These are phyloP conservation scores for Macroramphosus scolopax DNA, from an alignment of 2,797 vertebrate genomes.

Conservation along the genomic window DNA sequence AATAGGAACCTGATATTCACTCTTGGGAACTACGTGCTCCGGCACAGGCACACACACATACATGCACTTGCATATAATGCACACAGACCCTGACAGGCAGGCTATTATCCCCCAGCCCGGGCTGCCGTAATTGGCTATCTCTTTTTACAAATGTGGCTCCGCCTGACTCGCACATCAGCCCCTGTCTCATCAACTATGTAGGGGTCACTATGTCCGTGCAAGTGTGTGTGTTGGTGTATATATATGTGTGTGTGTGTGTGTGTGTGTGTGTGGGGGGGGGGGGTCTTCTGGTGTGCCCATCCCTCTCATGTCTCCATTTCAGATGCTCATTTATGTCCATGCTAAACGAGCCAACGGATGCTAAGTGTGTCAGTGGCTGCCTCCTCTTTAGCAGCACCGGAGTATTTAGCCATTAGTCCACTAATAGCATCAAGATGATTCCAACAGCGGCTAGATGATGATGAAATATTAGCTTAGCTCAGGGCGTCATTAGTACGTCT, in stretches of 20 bases:
- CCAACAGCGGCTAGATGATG: constrained; percentile 68
- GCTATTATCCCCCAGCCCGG: constrained; percentile 84
- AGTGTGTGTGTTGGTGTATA: constrained; percentile 29
- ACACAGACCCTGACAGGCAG: constrained; percentile 76
- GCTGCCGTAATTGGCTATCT: constrained; percentile 82
- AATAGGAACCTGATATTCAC: constrained; percentile 83
- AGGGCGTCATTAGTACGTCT: constrained; percentile 69
- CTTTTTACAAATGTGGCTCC: constrained; percentile 83
- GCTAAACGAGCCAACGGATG: constrained; percentile 70
- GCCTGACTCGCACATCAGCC: constrained; percentile 78
- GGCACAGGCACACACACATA: constrained; percentile 39
- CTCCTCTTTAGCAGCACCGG: constrained; percentile 62
- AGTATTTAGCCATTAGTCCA: constrained; percentile 77
- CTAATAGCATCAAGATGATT: constrained; percentile 76
- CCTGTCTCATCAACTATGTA: constrained; percentile 74
- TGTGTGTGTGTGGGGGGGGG: no score
- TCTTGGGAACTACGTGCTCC: constrained; percentile 66
- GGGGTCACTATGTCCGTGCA: constrained; percentile 66
- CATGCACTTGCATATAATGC: constrained; percentile 57
- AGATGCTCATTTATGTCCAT: constrained; percentile 65
- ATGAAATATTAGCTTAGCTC: constrained; percentile 79
- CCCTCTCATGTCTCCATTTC: constrained; percentile 70
- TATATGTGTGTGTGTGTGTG: constrained; percentile 36
- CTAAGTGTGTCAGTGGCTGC: constrained; percentile 62
- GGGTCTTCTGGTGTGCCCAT: constrained; percentile 69